Evolutionary conservation across 2,888 invertebrate species (phyloP), one percentile per base, ranked within the genome.

Genomic region (Coecobrya sp.): DNA sequence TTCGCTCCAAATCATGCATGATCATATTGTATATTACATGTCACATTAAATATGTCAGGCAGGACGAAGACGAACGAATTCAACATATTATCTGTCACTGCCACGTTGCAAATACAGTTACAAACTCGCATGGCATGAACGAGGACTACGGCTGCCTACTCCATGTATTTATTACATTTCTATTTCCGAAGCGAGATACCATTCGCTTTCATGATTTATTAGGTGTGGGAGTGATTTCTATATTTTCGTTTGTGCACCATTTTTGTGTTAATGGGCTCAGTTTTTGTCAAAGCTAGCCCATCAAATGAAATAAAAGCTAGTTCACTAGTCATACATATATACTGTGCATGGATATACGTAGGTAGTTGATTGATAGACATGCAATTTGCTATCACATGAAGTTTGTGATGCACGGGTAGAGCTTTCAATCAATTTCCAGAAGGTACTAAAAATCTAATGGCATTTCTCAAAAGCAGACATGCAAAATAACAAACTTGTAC

Each of bases 11-110:
- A 52, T 45, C 0, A 70, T 42, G 19, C 13, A 70, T 42, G 16
- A 73, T 16, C 79, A 79, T 27, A 68, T 52, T 52, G 11, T 4
- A 68, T 68, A 68, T 84, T 59, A 65, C 42, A 84, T 62, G 84
- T 84, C 84, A 62, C 45, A 62, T 55, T 65, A n/a, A 30, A 84
- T 84, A 84, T 65, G 62, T 84, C 62, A 84, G 16, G 27, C 7
- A 49, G 55, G 8, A 36, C 19, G 36, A 82, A 27, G 27, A 27
- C n/a, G 55, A 25, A 59, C 30, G 36, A 82, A 59, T 59, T 11
- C 30, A 59, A 36, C 36, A 16, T 82, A 59, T 82, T 84, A 16
- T 81, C 25, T 52, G 79, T 79, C 42, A 25, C 55, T 81, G 81
- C 27, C 55, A 81, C 52, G 25, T 27, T 52, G 73, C 19, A 59